Evolutionary conservation across 2,888 invertebrate genomes (phyloP).

Genomic region (Fragum whitleyi): DNA sequence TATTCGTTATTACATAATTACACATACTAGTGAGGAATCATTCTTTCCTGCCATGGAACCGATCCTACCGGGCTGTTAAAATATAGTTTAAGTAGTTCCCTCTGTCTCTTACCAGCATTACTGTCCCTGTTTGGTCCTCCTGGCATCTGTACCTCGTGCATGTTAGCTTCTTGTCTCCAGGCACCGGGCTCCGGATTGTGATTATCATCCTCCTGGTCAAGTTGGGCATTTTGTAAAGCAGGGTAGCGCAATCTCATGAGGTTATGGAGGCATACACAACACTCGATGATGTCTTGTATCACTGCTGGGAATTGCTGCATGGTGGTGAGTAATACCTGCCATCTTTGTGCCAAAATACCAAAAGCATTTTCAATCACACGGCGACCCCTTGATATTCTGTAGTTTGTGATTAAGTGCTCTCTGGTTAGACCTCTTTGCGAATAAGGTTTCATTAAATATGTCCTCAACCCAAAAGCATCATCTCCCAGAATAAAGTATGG

Average conservation of each 20-base stretch:
- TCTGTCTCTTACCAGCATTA: slow-evolving; percentile 47
- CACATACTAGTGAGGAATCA: slow-evolving; percentile 30
- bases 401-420: slow-evolving; percentile 65
- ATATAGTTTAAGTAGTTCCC: slow-evolving; percentile 58
- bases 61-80: slow-evolving; percentile 58
- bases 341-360: slow-evolving; percentile 36
- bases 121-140: slow-evolving; percentile 54
- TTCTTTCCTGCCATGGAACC: slow-evolving; percentile 65
- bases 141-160: slow-evolving; percentile 45
- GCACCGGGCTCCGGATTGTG: slow-evolving; percentile 58
- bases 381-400: slow-evolving; percentile 49
- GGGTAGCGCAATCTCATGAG: slow-evolving; percentile 59
- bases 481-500: slow-evolving; percentile 66
- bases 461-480: slow-evolving; percentile 65
- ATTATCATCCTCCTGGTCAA: slow-evolving; percentile 64
- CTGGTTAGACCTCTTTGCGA: slow-evolving; percentile 37
- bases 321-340: slow-evolving; percentile 27
- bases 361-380: slow-evolving; percentile 38
- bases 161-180: slow-evolving; percentile 54
- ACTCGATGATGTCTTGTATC: slow-evolving; percentile 37
- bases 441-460: slow-evolving; percentile 68
- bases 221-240: slow-evolving; percentile 42
- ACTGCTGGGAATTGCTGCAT: slow-evolving; percentile 48
- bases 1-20: no score
- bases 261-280: slow-evolving; percentile 60